These are phyloP conservation scores for Hylomyscus alleni DNA, from an alignment of 2,797 vertebrate species.

Conservation along the genomic window DNA sequence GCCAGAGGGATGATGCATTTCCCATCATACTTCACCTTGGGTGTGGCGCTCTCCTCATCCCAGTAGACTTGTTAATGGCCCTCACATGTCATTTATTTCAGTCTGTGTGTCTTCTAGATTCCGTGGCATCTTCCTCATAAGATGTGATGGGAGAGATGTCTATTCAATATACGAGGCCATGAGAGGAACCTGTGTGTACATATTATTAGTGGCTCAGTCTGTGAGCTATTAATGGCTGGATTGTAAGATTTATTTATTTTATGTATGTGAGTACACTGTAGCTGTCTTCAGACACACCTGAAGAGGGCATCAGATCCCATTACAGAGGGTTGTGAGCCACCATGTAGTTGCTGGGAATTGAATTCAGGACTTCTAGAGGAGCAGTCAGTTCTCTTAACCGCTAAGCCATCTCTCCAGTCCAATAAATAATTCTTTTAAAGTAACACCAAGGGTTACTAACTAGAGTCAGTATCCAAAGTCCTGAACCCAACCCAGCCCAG, in stretches of 20 bases:
- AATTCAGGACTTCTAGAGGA: too few species aligned
- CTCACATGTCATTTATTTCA: slow-evolving; percentile 91
- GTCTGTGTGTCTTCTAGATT: slow-evolving; percentile 75
- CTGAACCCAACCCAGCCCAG: background rate
- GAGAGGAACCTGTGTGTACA: too few species aligned
- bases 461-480: background rate
- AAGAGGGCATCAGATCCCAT: too few species aligned
- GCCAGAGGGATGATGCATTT: slow-evolving; percentile 92
- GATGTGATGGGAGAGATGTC: background rate
- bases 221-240: background rate
- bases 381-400: too few species aligned
- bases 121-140: slow-evolving; percentile 66
- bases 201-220: background rate
- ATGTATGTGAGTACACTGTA: too few species aligned
- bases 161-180: background rate
- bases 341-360: too few species aligned
- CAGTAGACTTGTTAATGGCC: slow-evolving; percentile 90
- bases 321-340: too few species aligned
- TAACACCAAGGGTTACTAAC: background rate
- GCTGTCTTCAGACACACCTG: too few species aligned
- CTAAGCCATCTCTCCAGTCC: too few species aligned
- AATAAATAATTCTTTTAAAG: background rate
- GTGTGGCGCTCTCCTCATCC: slow-evolving; percentile 93
- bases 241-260: background rate
- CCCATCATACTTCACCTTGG: slow-evolving; percentile 91